Base-by-base conservation (phyloP, 2,888 invertebrate species). In the Falcaria lacertinaria region DNA sequence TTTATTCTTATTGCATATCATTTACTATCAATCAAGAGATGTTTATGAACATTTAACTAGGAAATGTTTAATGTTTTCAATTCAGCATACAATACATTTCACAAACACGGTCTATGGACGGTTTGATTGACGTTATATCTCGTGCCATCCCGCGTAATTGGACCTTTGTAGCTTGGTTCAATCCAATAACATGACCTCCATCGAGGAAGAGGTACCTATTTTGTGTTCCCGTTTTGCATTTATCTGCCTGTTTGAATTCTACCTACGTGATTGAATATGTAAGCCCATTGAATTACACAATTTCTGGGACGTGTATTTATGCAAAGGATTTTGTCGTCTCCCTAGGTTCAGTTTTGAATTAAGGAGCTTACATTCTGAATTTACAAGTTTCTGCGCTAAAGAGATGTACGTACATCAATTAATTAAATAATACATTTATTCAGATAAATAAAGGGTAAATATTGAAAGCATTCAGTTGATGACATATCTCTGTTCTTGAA, bases 91-190 rank as follows among this genome's bases (percentile, higher is more conserved):
- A 52, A 60, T 64, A 64, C 16, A 33, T 33, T 68, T 68, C 64
- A 54, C 54, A 49, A 48, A 58, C 53, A 54, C 60, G 57, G 13
- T 36, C 7, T 1, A 6, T 22, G 16, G 22, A 22, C 19, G 14
- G 22, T 5, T 63, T 61, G 70, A 78, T 72, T 74, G 78, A 77
- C 79, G 83, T 82, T 80, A 74, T 73, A 72, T 65, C 65, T 59
- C 61, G 74, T 71, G 74, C 69, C 69, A 72, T 69, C 69, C 72
- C 56, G 61, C 66, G 69, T 83, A 82, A 85, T 83, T 80, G 80
- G 74, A 54, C 76, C 80, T 84, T 83, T 85, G 83, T 83, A 70
- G 67, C 55, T 60, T 57, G 70, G 69, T 79, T 80, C 75, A 80
- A 79, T 76, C 67, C 74, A 76, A 80, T 80, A 78, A 80, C 70